Evolutionary conservation across 2,797 vertebrate genomes (phyloP).

Genomic region (Ciconia nigra): DNA sequence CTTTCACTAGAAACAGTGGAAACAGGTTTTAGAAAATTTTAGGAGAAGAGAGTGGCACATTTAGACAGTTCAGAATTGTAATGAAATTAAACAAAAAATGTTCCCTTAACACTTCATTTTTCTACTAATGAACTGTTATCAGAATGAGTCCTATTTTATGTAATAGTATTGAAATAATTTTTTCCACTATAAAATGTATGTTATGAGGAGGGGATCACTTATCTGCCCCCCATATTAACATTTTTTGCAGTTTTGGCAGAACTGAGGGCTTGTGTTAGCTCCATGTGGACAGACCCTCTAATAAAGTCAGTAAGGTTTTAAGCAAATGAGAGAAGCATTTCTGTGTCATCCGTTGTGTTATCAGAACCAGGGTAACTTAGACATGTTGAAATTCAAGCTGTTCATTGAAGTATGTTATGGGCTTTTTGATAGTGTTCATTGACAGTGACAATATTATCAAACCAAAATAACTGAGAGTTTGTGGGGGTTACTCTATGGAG

Average conservation of each 20-base stretch:
- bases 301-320: neutral
- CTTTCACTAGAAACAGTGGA: neutral
- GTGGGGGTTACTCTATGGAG: neutral
- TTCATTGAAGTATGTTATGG: neutral
- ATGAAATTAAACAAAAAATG: neutral
- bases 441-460: neutral
- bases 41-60: neutral
- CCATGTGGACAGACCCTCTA: neutral
- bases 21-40: neutral
- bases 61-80: neutral
- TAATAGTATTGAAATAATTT: neutral
- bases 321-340: neutral
- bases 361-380: neutral
- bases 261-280: neutral
- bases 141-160: neutral
- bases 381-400: neutral
- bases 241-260: neutral
- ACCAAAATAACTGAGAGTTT: neutral
- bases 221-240: neutral
- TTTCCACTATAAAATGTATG: neutral
- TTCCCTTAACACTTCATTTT: neutral
- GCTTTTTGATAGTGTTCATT: neutral
- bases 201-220: neutral
- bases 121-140: neutral
- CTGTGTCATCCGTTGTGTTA: neutral